Conservation (phyloP, 2,797 vertebrate species). For the Muscicapa comitata region DNA sequence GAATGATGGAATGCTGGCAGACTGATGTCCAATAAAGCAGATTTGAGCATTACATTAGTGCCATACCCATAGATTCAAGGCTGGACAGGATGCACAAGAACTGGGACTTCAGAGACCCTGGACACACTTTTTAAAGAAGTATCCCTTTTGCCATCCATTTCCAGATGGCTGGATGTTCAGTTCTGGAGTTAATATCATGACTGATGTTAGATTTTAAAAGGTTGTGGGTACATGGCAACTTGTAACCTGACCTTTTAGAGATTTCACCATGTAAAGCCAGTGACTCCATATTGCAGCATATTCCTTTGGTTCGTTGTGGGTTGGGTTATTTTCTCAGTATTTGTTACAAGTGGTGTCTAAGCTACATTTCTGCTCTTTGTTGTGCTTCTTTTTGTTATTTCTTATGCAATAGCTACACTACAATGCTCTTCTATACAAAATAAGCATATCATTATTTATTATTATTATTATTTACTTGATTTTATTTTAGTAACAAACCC, state of each 20-base stretch:
- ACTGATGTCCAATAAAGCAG: neutral
- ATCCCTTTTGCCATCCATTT: neutral
- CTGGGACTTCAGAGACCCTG: neutral
- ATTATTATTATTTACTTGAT: neutral
- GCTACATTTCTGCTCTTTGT: neutral
- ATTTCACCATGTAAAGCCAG: neutral
- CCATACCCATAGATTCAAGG: neutral
- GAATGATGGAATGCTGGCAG: neutral
- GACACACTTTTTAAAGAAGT: neutral
- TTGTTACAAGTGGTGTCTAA: neutral
- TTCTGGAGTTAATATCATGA: neutral
- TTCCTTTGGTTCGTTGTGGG: neutral
- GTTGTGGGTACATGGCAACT: neutral
- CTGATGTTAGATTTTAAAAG: neutral
- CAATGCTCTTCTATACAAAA: neutral
- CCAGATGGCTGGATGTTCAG: neutral
- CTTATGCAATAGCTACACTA: neutral
- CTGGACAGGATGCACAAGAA: neutral
- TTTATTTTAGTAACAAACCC: neutral
- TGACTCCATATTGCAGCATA: neutral
- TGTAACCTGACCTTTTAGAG: neutral
- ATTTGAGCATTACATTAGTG: neutral
- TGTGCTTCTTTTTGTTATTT: neutral
- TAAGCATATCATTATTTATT: neutral
- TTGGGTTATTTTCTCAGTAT: neutral